Base-by-base conservation (phyloP, 2,888 invertebrate species). In the Schizaphis graminum region DNA sequence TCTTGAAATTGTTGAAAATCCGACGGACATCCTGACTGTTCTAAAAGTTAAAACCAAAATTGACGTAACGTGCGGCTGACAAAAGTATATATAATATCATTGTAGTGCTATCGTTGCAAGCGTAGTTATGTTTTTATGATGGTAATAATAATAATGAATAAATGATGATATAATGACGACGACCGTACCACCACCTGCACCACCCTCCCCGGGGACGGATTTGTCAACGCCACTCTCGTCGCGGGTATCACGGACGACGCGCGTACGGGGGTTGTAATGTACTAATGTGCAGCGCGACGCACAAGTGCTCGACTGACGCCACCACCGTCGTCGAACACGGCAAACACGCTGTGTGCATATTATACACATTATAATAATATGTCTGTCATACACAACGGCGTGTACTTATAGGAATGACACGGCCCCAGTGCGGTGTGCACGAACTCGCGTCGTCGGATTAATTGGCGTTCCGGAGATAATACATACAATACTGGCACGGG, bases 141-240 rank as follows among this genome's bases (percentile, higher is more conserved):
- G 13, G 44, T 44, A 61, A 84, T 91, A 57, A 89, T n/a, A 61
- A 61, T 89, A 89, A 89, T 91, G 77, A 77, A 77, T 77, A 77
- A 49, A 77, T 91, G 84, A 91, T 91, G 53, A 35, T 77, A 49
- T 77, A 77, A 91, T 49, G 35, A 77, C 49, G 7, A 91, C 35
- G 26, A 24, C 24, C 77, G 7, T 47, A 47, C 44, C 84, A 53
- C 26, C 91, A 91, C 91, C 84, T 77, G 49, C 77, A 89, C 57
- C 28, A 0, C 41, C 89, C 67, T 28, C 28, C 67, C 56, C 91
- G 3, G 91, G 86, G 86, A 86, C n/a, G 44, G 85, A 91, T 91
- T 91, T 91, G 91, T 91, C 91, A 91, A 91, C 90, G 49, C 84
- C 53, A 21, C 84, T 13, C 61, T n/a, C 44, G 44, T 24, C 21